Base-by-base conservation (phyloP, 2,113 vertebrate genomes). In the Bagarius yarrelli region DNA sequence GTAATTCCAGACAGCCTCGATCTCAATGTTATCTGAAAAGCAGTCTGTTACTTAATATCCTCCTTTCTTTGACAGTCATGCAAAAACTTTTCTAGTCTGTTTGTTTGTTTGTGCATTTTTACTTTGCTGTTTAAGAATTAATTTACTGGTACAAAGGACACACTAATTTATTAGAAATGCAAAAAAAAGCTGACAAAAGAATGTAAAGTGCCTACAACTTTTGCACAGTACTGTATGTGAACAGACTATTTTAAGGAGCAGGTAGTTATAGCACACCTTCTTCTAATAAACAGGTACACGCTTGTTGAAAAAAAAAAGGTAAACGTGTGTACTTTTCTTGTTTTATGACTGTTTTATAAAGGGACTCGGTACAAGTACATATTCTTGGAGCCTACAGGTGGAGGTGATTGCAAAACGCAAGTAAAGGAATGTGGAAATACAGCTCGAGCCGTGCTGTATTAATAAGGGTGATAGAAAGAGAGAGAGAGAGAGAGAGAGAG, bases 341-440 rank as follows among this genome's bases (percentile, higher is more conserved):
- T 18, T 13, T 67, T 44, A 44, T 15, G 67, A 30, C n/a, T 50
- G n/a, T 50, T 69, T 69, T 44, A 47, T 47, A 15, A 44, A 69
- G 63, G 4, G 32, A 66, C 18, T 66, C 82, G 40, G 40, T 57
- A 44, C 32, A 61, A 72, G 32, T 59, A 15, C 52, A 77, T 69
- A 78, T 60, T 88, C 75, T 87, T 85, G 83, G 82, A 86, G 85
- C 86, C 89, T 90, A 85, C 86, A 93, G 89, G 87, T 91, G 88
- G n/a, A 91, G 83, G 74, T 84, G 85, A 78, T 90, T 90, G 90
- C 90, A 91, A 95, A 95, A 95, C 94, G 96, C 95, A 94, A 89
- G 88, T 91, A 87, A 91, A 94, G 95, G 97, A 98, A 98, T 98
- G 96, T 98, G 96, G 97, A 98, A 96, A 95, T 95, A 92, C 96